Evolutionary conservation across 2,888 invertebrate species (phyloP).

Genomic region (Ochropacha duplaris): DNA sequence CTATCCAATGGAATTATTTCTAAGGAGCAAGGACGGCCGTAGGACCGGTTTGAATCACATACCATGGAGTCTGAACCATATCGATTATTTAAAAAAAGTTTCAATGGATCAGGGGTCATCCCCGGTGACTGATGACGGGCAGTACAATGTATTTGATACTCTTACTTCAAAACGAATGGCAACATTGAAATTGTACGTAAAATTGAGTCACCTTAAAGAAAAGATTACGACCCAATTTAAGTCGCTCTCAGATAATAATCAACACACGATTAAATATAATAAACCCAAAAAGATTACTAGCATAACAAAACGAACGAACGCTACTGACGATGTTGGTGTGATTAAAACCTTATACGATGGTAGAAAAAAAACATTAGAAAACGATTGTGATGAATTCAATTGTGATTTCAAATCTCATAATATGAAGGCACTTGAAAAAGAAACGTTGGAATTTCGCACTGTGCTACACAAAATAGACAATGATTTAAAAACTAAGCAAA

Average conservation of each 20-base stretch:
- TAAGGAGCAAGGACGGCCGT: slow-evolving; percentile 39
- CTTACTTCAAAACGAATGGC: slow-evolving; percentile 55
- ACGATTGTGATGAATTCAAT: slow-evolving; percentile 14
- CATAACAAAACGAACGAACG: slow-evolving; percentile 14
- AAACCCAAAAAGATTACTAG: slow-evolving; percentile 18
- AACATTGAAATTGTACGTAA: slow-evolving; percentile 50
- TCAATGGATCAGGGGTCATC: slow-evolving; percentile 19
- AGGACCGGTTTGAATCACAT: slow-evolving; percentile 49
- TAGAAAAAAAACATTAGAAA: slow-evolving; percentile 22
- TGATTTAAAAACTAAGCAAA: slow-evolving; percentile 9
- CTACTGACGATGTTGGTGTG: slow-evolving; percentile 27
- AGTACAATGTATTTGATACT: slow-evolving; percentile 57
- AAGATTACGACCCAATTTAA: slow-evolving; percentile 27
- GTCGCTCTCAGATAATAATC: slow-evolving; percentile 22
- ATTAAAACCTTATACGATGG: slow-evolving; percentile 45
- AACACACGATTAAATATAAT: slow-evolving; percentile 18
- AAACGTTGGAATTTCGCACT: no score
- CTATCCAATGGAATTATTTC: slow-evolving; percentile 55
- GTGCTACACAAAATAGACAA: background rate
- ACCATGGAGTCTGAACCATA: slow-evolving; percentile 52
- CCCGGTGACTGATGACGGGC: slow-evolving; percentile 35
- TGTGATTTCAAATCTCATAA: background rate
- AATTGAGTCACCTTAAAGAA: slow-evolving; percentile 46
- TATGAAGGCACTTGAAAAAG: background rate
- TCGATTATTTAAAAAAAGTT: slow-evolving; percentile 50